Evolutionary conservation across 2,113 vertebrate species (phyloP), one percentile per base, ranked within the genome.

Genomic region (Oenanthe oenanthe): DNA sequence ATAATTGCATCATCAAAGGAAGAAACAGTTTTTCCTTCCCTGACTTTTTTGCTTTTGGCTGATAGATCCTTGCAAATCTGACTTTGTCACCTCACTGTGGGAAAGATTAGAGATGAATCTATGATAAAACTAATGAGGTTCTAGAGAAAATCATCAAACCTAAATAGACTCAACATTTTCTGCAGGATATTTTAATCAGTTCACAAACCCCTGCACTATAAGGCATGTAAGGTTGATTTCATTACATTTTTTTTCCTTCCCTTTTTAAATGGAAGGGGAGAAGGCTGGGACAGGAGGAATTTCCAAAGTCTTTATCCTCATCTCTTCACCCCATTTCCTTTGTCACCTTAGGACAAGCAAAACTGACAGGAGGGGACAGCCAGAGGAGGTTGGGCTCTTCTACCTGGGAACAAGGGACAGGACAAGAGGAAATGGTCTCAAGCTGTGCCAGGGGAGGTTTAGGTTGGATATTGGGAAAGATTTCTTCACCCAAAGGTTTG

Each of bases 21-120:
- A 87, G 48, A 87, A 80, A 57, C 9, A 32, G n/a, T 12, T 81
- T 93, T 77, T 74, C 19, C 31, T 93, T 81, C 25, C 36, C 19
- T 24, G 51, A 47, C 11, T 77, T 74, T 90, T 90, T 74, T 58
- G 18, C 68, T 86, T 86, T 66, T 51, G 17, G 53, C 42, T 58
- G 42, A 25, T 63, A 47, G 20, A 66, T 47, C 42, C 34, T 71
- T 54, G 24, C 18, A 43, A 26, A 68, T 51, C 48, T 25, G 32
- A 31, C 17, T 66, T 31, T 86, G 51, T 51, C 48, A 71, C 60
- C 75, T 88, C 42, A 9, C 13, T 56, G 8, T 2, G 3, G 48
- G 36, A 63, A 74, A 66, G 43, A 56, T 54, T 88, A 28, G 40
- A 87, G 48, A 26, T 18, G 53, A 20, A 42, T 32, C 22, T 17